A percentile compares a stretch with the other conserved stretches of the same genome.
These are phyloP conservation scores for Triplophysa dalaica DNA, from an alignment of 2,113 vertebrate species.

Conservation along the genomic window DNA sequence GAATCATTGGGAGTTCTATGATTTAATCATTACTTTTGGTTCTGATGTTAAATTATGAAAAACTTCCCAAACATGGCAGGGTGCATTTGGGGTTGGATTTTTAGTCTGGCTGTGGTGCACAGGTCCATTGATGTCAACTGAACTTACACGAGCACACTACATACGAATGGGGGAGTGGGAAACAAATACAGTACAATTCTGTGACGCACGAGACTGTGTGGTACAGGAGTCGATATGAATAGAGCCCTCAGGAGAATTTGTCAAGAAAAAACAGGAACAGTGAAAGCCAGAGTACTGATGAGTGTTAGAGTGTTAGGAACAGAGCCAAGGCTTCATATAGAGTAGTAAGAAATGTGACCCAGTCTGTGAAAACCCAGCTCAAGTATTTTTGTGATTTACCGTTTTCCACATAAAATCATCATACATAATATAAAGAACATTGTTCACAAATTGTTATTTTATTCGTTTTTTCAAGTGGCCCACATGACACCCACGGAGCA, in stretches of 20 bases:
- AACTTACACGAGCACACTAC: conserved; percentile 3
- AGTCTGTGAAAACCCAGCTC: no score
- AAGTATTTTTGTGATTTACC: no score
- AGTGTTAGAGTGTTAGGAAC: conserved; percentile 39
- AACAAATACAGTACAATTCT: not conserved
- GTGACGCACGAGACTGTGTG: conserved; percentile 5
- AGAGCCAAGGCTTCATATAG: conserved; percentile 13
- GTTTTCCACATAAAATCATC: no score
- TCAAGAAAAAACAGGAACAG: conserved; percentile 29
- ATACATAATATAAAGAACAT: no score
- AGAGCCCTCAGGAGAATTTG: conserved; percentile 29
- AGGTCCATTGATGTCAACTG: not conserved
- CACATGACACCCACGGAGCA: no score
- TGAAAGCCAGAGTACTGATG: conserved; percentile 27
- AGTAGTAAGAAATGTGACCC: conserved; percentile 11
- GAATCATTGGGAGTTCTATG: conserved; percentile 16
- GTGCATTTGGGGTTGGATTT: not conserved
- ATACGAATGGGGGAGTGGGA: not conserved
- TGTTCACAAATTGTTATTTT: no score
- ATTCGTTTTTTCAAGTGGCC: no score
- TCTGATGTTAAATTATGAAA: not conserved
- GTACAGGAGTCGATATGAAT: conserved; percentile 27
- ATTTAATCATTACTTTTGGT: conserved; percentile 12
- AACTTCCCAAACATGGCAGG: conserved; percentile 15
- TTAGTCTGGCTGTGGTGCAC: conserved; percentile 12